A percentile compares a stretch with the other conserved stretches of the same genome.
phyloP scores from a whole-genome alignment of 1,140 invertebrate genomes.

The Polypedilum pembai region DNA sequence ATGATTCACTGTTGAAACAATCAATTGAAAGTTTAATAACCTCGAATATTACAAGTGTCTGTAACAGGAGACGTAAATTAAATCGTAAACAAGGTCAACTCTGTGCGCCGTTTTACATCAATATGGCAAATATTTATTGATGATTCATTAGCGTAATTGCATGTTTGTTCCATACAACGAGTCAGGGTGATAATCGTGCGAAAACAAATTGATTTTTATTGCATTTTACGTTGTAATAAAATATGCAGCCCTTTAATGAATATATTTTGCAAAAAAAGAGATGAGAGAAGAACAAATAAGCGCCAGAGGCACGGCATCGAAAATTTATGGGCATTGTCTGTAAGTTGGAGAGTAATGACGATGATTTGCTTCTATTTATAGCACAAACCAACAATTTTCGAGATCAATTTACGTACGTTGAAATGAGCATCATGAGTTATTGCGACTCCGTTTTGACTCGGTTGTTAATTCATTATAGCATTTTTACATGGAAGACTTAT shows the following conservation, averaged over 20 bases:
- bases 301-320: conserved; percentile 6
- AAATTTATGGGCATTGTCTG: conserved; percentile 1
- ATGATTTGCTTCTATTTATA: not conserved
- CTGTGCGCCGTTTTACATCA: not conserved
- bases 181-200: too few species aligned
- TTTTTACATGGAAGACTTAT: too few species aligned
- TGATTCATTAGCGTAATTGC: not conserved
- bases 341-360: not conserved
- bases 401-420: not conserved
- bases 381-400: not conserved
- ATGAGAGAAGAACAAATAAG: not conserved
- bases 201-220: too few species aligned
- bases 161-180: not conserved
- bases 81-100: not conserved
- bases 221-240: too few species aligned
- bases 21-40: too few species aligned
- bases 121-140: not conserved
- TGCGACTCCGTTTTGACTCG: too few species aligned
- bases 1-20: too few species aligned
- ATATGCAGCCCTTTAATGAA: too few species aligned
- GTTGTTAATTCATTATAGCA: too few species aligned
- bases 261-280: not conserved
- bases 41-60: not conserved
- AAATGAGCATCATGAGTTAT: not conserved
- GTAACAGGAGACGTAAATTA: conserved; percentile 1